Base-by-base conservation (phyloP, 2,797 vertebrate species). In the Sebastiscus albofasciatus region DNA sequence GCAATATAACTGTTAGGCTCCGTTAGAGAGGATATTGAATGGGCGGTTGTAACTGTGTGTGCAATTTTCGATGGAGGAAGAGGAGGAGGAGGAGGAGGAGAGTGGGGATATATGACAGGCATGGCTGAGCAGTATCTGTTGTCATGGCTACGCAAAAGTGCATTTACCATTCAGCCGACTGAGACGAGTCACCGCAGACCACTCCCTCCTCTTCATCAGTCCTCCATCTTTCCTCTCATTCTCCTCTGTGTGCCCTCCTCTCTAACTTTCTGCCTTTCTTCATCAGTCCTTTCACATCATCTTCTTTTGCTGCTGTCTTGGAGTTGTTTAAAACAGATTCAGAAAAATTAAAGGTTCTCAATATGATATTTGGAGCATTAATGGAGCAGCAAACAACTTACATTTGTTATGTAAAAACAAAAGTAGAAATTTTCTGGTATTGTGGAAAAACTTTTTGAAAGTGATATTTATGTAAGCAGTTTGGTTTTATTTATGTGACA, bases 41-140 rank as follows among this genome's bases (percentile, higher is more conserved):
- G 42, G 33, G 34, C 6, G 39, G 39, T 42, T 42, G 39, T 27
- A 61, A 54, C 67, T 73, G 60, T 8, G 31, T 29, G 10, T 49
- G 58, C 34, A 62, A 22, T 81, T 69, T 33, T 71, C 8, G 52
- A 82, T 65, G 34, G 36, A 67, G n/a, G 62, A 54, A 27, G 13
- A 39, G 11, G 34, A 64, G 33, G 60, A 60, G 8, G 60, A 60
- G 8, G 58, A 77, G 22, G 56, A 81, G 27, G 80, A 81, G 73
- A 79, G 56, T 66, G 52, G 70, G 64, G 74, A 81, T 71, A 22
- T 75, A 46, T 4, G 72, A 79, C 72, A 90, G 84, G 75, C 87
- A 87, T 87, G 89, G 81, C 67, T 87, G 87, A 90, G 77, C 84
- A 91, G 72, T 89, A 84, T 83, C 85, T 85, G 93, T 94, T 92